Evolutionary conservation across 2,888 invertebrate genomes (phyloP).

Genomic region (Synergus laeviventris): DNA sequence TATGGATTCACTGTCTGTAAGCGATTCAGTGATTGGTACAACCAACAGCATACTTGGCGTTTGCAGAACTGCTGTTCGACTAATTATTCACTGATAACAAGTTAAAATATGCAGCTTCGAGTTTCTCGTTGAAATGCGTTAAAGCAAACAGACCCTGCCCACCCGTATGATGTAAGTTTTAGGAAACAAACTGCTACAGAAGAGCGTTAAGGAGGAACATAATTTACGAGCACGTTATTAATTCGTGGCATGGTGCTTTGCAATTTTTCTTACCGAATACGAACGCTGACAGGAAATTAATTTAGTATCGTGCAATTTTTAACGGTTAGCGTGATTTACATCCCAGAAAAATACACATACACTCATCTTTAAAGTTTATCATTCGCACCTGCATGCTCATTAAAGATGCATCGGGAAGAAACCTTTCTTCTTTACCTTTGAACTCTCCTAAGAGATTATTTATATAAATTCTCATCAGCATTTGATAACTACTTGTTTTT

Average conservation of each 20-base stretch:
- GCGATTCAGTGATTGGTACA: conserved; percentile 6
- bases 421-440: background rate
- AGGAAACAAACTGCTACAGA: conserved; percentile 41
- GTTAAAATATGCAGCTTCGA: conserved; percentile 14
- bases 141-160: conserved; percentile 19
- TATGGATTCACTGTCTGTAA: background rate
- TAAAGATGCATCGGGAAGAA: background rate
- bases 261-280: conserved; percentile 44
- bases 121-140: conserved; percentile 34
- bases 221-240: conserved; percentile 55
- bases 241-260: conserved; percentile 49
- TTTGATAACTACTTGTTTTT: too few relatives aligned
- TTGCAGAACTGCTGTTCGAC: background rate
- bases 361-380: conserved; percentile 27
- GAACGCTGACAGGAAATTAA: conserved; percentile 50
- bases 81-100: conserved; percentile 33
- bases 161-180: conserved; percentile 25
- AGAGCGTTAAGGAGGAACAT: conserved; percentile 51
- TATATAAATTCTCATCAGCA: too few relatives aligned
- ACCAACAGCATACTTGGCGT: conserved; percentile 8
- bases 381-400: conserved; percentile 14
- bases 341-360: conserved; percentile 32
- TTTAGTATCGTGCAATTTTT: conserved; percentile 51
- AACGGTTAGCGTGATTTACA: conserved; percentile 50
- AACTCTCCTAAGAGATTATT: background rate